Evolutionary conservation across 2,888 invertebrate species (phyloP).

Genomic region (Acanthosepion esculentum): DNA sequence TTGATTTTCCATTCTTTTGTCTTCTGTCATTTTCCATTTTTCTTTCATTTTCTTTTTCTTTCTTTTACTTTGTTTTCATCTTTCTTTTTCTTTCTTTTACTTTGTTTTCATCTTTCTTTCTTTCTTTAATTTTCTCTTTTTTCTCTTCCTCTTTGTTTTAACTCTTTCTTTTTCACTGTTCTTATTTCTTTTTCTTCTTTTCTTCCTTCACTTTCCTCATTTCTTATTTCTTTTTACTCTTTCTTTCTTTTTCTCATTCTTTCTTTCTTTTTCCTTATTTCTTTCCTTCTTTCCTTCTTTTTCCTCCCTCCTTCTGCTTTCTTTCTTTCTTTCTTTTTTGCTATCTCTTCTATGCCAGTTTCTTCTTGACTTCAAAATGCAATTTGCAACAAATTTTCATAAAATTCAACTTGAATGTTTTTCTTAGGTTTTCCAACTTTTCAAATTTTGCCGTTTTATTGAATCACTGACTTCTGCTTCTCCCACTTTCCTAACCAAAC

Average conservation of each 20-base stretch:
- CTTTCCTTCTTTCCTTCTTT: background rate
- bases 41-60: background rate
- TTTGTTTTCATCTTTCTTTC: background rate
- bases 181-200: background rate
- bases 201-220: background rate
- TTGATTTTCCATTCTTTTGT: no score
- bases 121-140: background rate
- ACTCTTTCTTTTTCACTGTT: background rate
- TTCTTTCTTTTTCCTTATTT: background rate
- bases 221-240: background rate
- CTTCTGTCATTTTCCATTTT: background rate
- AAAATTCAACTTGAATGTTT: background rate
- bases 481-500: background rate
- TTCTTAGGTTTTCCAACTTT: background rate
- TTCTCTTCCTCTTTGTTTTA: no score
- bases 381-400: background rate
- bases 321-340: background rate
- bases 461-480: background rate
- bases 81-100: background rate
- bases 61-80: background rate
- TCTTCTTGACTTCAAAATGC: background rate
- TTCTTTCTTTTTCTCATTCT: background rate
- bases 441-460: background rate
- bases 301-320: background rate
- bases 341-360: background rate